Evolutionary conservation across 2,888 invertebrate genomes (phyloP).

Genomic region (Monochamus alternatus): DNA sequence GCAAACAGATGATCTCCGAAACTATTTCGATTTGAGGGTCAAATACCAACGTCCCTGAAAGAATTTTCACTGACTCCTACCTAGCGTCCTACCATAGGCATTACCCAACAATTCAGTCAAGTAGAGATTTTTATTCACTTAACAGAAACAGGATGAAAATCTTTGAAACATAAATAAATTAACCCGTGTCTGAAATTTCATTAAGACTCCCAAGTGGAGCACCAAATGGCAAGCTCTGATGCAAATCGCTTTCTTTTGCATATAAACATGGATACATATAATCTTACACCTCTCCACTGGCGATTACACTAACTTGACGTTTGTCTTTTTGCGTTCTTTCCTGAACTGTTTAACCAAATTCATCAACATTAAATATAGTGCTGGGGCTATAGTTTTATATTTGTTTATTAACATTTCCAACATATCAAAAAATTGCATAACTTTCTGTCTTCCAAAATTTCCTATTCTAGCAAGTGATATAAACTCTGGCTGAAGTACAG

Average conservation of each 20-base stretch:
- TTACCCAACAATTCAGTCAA: no score
- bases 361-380: constrained; percentile 47
- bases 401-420: constrained; percentile 41
- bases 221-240: no score
- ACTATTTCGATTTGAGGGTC: constrained; percentile 35
- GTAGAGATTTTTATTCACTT: no score
- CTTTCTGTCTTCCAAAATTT: constrained; percentile 46
- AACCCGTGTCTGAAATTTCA: no score
- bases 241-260: no score
- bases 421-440: constrained; percentile 48
- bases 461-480: constrained; percentile 28
- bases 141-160: no score
- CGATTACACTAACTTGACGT: background rate
- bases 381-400: constrained; percentile 36
- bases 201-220: no score
- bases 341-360: constrained; percentile 43
- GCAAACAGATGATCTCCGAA: constrained; percentile 36
- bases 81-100: constrained; percentile 35
- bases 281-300: background rate
- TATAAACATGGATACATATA: no score
- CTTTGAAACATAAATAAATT: no score
- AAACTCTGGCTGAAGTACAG: constrained; percentile 40
- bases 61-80: constrained; percentile 31
- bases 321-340: background rate
- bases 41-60: constrained; percentile 38